A percentile compares a stretch with the other conserved stretches of the same genome.
phyloP scores from a whole-genome alignment of 1,140 invertebrate species.

The Pseudobourletiella spinata region DNA sequence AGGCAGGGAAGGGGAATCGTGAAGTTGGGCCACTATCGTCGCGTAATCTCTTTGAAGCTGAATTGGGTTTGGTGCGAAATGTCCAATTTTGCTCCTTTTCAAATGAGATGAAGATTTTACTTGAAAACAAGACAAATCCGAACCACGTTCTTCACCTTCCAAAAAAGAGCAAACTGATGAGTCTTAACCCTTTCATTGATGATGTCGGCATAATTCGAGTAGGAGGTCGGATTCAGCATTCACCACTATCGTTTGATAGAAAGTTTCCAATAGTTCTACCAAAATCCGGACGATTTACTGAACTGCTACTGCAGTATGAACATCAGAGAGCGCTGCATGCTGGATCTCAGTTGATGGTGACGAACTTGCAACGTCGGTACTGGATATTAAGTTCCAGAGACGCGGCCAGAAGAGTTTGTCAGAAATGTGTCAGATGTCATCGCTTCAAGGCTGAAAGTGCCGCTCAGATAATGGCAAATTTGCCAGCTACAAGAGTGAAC shows the following conservation, averaged over 20 bases:
- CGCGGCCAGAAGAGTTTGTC: neutral
- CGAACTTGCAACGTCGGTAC: neutral
- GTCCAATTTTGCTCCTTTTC: too few relatives aligned
- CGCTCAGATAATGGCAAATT: slow-evolving; percentile 38
- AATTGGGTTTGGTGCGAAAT: too few relatives aligned
- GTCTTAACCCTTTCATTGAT: slow-evolving; percentile 37
- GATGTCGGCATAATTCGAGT: neutral
- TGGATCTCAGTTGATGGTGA: slow-evolving; percentile 22
- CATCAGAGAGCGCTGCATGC: slow-evolving; percentile 36
- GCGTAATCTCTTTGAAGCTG: too few relatives aligned
- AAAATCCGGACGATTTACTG: neutral
- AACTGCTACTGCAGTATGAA: slow-evolving; percentile 15
- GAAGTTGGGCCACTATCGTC: too few relatives aligned
- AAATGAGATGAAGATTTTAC: too few relatives aligned
- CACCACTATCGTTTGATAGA: too few relatives aligned
- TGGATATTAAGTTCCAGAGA: neutral
- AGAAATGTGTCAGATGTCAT: slow-evolving; percentile 39
- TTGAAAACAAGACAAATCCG: too few relatives aligned
- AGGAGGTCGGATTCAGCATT: neutral
- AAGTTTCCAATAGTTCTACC: slow-evolving; percentile 6
- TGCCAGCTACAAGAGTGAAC: slow-evolving; percentile 37
- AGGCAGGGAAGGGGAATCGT: too few relatives aligned
- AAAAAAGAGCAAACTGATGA: slow-evolving; percentile 5
- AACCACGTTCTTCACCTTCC: too few relatives aligned
- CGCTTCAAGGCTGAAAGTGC: neutral